A percentile compares a stretch with the other conserved stretches of the same genome.
Conservation (phyloP, 2,888 invertebrate genomes). For the Epinotia brunnichana region DNA sequence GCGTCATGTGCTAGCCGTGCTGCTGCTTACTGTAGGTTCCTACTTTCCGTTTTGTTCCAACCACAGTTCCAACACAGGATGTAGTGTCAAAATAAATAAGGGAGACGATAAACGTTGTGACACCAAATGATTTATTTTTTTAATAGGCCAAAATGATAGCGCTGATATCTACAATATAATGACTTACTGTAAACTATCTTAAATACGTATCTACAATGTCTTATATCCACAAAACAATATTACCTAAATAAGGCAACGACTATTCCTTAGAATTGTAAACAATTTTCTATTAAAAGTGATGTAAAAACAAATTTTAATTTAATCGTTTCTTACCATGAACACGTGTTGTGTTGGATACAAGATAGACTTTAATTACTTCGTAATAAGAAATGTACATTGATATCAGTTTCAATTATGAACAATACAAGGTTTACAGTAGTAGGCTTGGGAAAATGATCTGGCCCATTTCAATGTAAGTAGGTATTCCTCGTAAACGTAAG, state of each 20-base stretch:
- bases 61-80: background rate
- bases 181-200: slow-evolving; percentile 78
- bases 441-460: slow-evolving; percentile 29
- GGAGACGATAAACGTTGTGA: slow-evolving; percentile 63
- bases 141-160: slow-evolving; percentile 83
- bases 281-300: slow-evolving; percentile 62
- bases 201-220: slow-evolving; percentile 78
- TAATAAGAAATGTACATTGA: slow-evolving; percentile 59
- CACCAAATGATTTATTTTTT: slow-evolving; percentile 83
- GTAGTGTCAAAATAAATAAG: slow-evolving; percentile 36
- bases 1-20: too few species aligned
- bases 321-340: slow-evolving; percentile 66
- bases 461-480: slow-evolving; percentile 30
- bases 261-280: slow-evolving; percentile 77
- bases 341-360: slow-evolving; percentile 63
- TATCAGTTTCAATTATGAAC: slow-evolving; percentile 51
- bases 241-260: slow-evolving; percentile 84
- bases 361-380: slow-evolving; percentile 55
- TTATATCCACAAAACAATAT: slow-evolving; percentile 82
- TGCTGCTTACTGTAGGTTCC: background rate
- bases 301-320: slow-evolving; percentile 58
- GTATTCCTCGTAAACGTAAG: slow-evolving; percentile 39
- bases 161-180: slow-evolving; percentile 81
- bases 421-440: slow-evolving; percentile 46
- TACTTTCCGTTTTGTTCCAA: background rate